Evolutionary conservation across 1,140 invertebrate species (phyloP).

Genomic region (Danaus melanippus): DNA sequence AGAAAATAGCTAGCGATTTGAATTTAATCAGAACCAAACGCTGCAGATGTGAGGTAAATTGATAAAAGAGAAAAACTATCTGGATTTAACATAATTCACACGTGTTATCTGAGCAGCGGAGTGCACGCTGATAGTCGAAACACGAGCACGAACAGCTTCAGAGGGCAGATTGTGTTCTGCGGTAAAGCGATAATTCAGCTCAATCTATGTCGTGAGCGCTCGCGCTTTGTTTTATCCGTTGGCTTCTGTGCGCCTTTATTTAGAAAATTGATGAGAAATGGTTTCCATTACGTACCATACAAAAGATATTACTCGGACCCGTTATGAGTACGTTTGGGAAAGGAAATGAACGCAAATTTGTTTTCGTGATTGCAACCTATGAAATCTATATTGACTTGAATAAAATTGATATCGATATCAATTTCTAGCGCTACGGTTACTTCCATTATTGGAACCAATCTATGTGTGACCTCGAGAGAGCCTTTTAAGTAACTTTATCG

Average conservation of each 20-base stretch:
- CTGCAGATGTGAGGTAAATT: constrained; percentile 58
- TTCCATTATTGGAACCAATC: constrained; percentile 38
- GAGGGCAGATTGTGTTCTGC: constrained; percentile 64
- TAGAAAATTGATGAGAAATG: constrained; percentile 72
- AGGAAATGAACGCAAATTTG: constrained; percentile 70
- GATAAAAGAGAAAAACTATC: constrained; percentile 63
- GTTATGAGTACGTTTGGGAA: constrained; percentile 47
- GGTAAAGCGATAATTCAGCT: constrained; percentile 71
- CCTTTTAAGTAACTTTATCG: not conserved
- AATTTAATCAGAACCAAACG: constrained; percentile 54
- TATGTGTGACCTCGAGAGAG: constrained; percentile 52
- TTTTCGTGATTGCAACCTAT: constrained; percentile 66
- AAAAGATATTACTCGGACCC: constrained; percentile 58
- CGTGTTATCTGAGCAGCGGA: constrained; percentile 53
- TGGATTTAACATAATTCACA: constrained; percentile 66
- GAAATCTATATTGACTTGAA: constrained; percentile 52
- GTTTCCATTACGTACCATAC: constrained; percentile 68
- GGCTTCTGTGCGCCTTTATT: constrained; percentile 71
- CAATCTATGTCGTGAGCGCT: constrained; percentile 71
- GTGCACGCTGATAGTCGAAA: constrained; percentile 45
- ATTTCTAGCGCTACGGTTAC: constrained; percentile 53
- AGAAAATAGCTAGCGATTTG: constrained; percentile 34
- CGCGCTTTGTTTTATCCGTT: constrained; percentile 68
- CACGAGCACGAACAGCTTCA: constrained; percentile 22
- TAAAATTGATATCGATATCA: constrained; percentile 59